Base-by-base conservation (phyloP, 2,888 invertebrate species). In the Zaprionus lineosus region DNA sequence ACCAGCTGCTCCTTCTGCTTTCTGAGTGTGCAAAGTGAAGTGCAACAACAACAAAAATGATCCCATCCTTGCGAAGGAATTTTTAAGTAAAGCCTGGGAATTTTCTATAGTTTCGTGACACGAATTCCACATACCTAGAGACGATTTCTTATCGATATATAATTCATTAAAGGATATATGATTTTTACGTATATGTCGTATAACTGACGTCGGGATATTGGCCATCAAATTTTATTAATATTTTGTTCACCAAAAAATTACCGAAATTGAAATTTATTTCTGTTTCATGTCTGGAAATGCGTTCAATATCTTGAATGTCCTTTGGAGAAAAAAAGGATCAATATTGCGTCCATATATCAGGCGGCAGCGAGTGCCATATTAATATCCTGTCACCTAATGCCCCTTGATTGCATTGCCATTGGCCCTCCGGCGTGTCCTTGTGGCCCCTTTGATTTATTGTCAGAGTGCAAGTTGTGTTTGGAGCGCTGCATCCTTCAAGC, bases 371-470 rank as follows among this genome's bases (percentile, higher is more conserved):
- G 18, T 51, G 64, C 40, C 56, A 51, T 62, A 62, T 76, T 61
- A 76, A 74, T 79, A 76, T 73, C 73, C 81, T 59, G 59, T 63
- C 59, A 61, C 47, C 56, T 63, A 68, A 62, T 73, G 51, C 62
- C 47, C 47, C 52, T 34, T 53, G 39, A 72, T 67, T 47, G 74
- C 51, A 19, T 66, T 57, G 68, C 48, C 63, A 21, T 71, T 37
- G 19, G 41, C 53, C 11, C n/a, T n/a, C 14, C 6, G 14, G 18
- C 7, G 7, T 29, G 19, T 19, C 24, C 12, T 18, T 37, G 34
- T 24, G 36, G 15, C 33, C 15, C 36, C 64, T 40, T 73, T 73
- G 77, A 74, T 81, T 77, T 74, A 81, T 81, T 76, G 77, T 40
- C 29, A 36, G n/a, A 33, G 18, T 63, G 56, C 28, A 18, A 40